phyloP scores from a whole-genome alignment of 2,113 vertebrate species.

The Nannospalax galili region DNA sequence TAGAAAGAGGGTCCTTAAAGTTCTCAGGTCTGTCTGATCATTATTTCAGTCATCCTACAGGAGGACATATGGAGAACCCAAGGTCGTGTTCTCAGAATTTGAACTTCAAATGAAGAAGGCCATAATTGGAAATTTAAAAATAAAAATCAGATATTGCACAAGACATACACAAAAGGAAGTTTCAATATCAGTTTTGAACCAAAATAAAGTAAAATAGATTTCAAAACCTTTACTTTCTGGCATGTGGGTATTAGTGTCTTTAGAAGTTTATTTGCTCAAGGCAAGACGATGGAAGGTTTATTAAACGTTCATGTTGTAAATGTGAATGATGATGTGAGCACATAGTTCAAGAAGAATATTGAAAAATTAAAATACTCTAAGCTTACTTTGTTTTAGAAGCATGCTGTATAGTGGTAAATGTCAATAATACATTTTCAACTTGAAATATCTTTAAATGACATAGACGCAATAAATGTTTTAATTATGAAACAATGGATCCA shows the following conservation, averaged over 20 bases:
- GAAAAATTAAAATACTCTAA: background rate
- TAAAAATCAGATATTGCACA: background rate
- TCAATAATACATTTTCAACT: background rate
- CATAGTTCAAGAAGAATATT: background rate
- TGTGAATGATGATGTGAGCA: background rate
- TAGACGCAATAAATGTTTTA: constrained; percentile 30
- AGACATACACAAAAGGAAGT: background rate
- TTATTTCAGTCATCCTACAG: background rate
- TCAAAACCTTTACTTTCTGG: background rate
- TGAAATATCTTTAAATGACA: background rate
- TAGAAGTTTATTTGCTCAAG: background rate
- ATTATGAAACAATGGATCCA: constrained; percentile 18
- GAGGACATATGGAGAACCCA: background rate
- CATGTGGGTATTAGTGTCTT: too few relatives aligned
- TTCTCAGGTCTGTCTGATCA: background rate
- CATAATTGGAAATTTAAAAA: background rate
- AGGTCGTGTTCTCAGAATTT: background rate
- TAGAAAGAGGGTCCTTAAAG: background rate
- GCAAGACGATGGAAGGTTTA: background rate
- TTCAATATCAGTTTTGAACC: background rate
- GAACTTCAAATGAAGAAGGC: background rate
- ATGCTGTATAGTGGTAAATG: background rate
- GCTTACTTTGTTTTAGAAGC: background rate
- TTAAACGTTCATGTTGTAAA: background rate
- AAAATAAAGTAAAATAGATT: background rate